Base-by-base conservation (phyloP, 2,797 vertebrate species). In the Coregonus suidteri region DNA sequence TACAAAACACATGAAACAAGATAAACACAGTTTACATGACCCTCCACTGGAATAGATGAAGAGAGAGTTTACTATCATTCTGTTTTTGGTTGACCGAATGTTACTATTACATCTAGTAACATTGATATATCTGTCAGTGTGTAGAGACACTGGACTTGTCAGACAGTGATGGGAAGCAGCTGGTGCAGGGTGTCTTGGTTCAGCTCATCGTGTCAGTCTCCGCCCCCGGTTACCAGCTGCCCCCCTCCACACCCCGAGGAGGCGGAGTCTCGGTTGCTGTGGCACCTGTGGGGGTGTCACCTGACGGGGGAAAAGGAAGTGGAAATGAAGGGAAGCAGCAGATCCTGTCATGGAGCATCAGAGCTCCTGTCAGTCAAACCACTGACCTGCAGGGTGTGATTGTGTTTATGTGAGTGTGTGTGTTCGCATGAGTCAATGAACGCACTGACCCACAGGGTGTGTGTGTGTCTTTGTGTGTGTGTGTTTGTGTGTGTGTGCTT, bases 261-360 rank as follows among this genome's bases (percentile, higher is more conserved):
- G 82, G 85, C 71, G 76, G 86, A 86, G 84, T 89, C 88, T 85
- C 84, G 83, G 84, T 90, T 86, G 74, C 88, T 82, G 64, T 79
- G 89, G 90, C 93, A 94, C 93, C 93, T 94, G 90, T 93, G 93
- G 94, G 92, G 94, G 92, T 93, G 91, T 93, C 92, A 94, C 93
- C 93, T 94, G 93, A 93, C 82, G 85, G 85, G 90, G 85, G 84
- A 89, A 88, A 86, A 84, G 91, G 88, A 93, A 93, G 90, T 89
- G 87, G 89, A 93, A 92, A 91, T 92, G 92, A 94, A 92, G 91
- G 91, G 90, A 93, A 94, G 92, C 93, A 94, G 93, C 86, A 88
- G 90, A 90, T 88, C 85, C 90, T 94, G 94, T 93, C 93, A 93
- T 82, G 87, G 82, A 72, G 11, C 88, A 94, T 94, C 90, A 94